These are phyloP conservation scores for Oophaga pumilio DNA, from an alignment of 2,113 vertebrate species.

Conservation along the genomic window DNA sequence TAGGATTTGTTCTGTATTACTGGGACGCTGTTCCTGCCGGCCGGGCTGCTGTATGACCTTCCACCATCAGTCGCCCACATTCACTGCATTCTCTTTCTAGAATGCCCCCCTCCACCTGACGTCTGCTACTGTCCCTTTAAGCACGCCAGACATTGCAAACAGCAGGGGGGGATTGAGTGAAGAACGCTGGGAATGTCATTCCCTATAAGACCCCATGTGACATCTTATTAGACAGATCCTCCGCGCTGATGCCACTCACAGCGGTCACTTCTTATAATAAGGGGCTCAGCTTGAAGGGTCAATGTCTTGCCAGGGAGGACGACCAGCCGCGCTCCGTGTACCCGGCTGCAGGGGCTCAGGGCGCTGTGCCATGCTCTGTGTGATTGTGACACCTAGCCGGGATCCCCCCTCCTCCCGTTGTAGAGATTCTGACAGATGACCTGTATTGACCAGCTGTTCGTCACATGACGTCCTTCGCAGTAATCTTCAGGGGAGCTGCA, in stretches of 20 bases:
- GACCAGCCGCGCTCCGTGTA: background rate
- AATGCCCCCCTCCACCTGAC: background rate
- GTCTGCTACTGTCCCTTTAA: constrained; percentile 36
- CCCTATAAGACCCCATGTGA: background rate
- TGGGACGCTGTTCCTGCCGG: background rate
- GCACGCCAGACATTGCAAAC: constrained; percentile 1
- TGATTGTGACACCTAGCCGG: constrained; percentile 34
- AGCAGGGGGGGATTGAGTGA: constrained; percentile 51
- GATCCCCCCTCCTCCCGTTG: background rate
- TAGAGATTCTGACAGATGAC: background rate
- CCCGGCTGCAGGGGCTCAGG: background rate
- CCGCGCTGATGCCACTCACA: constrained; percentile 25
- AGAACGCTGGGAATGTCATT: background rate
- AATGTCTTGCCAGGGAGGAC: background rate
- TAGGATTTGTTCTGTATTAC: background rate
- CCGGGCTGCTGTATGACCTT: too few species aligned
- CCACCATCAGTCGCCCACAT: background rate
- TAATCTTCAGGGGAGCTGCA: constrained; percentile 49
- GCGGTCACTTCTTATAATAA: background rate
- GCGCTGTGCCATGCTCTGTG: background rate
- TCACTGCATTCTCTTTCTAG: background rate
- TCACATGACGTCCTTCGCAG: constrained; percentile 40
- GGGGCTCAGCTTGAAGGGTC: background rate
- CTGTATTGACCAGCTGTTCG: constrained; percentile 35
- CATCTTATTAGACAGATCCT: constrained; percentile 41